phyloP scores from a whole-genome alignment of 1,140 invertebrate genomes.

The Drosophila sturtevanti region DNA sequence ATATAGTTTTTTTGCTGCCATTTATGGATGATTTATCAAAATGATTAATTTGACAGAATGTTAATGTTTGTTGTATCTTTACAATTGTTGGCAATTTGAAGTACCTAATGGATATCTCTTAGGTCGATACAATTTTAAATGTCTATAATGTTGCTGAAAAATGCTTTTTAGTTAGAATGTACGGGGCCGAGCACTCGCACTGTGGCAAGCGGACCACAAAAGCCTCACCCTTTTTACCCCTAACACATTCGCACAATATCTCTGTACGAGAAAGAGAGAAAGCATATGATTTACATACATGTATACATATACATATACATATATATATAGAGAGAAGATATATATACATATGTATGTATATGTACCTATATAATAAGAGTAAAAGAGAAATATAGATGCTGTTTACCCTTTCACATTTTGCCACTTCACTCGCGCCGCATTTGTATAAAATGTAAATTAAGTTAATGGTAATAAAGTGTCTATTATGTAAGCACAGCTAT shows the following conservation, averaged over 20 bases:
- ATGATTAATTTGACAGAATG: too few species aligned
- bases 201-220: background rate
- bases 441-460: conserved; percentile 77
- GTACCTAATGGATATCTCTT: background rate
- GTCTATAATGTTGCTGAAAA: background rate
- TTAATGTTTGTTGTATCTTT: too few species aligned
- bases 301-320: too few species aligned
- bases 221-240: background rate
- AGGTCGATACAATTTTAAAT: background rate
- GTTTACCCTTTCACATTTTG: conserved; percentile 57
- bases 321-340: background rate
- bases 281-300: too few species aligned
- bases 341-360: background rate
- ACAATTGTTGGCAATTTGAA: too few species aligned
- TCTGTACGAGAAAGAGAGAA: background rate
- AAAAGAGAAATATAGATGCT: conserved; percentile 7
- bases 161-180: conserved; percentile 15
- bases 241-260: background rate
- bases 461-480: conserved; percentile 79
- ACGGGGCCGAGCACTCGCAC: background rate
- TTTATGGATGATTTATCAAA: too few species aligned
- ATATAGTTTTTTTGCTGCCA: too few species aligned
- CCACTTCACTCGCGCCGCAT: conserved; percentile 60
- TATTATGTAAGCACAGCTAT: conserved; percentile 67
- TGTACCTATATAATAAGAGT: background rate